Conservation (phyloP, 2,797 vertebrate genomes). For the Amblyopsis hoosieri region DNA sequence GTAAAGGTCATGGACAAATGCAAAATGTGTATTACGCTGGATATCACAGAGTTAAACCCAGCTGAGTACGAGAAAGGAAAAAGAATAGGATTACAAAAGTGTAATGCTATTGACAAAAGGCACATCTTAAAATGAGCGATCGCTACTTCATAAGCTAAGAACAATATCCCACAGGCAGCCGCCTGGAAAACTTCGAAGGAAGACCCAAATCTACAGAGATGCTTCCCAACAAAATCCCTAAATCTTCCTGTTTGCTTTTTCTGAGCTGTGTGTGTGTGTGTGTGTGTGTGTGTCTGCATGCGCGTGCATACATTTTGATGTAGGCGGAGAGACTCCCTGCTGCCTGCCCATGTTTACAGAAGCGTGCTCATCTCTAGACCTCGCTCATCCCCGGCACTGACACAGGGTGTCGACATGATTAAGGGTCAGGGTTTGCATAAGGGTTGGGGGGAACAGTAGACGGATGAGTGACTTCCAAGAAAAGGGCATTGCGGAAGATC, state of each 20-base stretch:
- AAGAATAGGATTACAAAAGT: constrained; percentile 35
- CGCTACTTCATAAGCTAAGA: constrained; percentile 69
- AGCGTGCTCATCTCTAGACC: constrained; percentile 72
- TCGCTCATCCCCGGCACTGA: constrained; percentile 72
- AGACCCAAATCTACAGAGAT: constrained; percentile 72
- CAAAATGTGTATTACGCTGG: constrained; percentile 29
- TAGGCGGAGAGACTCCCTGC: constrained; percentile 54
- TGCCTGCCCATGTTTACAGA: constrained; percentile 73
- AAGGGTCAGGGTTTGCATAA: constrained; percentile 70
- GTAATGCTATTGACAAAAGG: constrained; percentile 70
- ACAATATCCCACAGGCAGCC: constrained; percentile 72
- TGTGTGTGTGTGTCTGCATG: constrained; percentile 32
- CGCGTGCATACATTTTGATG: no score
- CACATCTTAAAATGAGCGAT: constrained; percentile 59
- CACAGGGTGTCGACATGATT: constrained; percentile 73
- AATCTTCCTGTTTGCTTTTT: constrained; percentile 76
- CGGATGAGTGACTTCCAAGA: constrained; percentile 80
- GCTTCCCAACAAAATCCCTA: constrained; percentile 73
- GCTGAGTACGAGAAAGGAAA: constrained; percentile 2
- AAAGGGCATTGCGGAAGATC: constrained; percentile 82
- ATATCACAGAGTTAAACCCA: constrained; percentile 53
- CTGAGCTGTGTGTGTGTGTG: constrained; percentile 44
- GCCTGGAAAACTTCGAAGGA: constrained; percentile 55
- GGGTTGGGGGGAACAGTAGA: constrained; percentile 53
- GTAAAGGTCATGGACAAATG: constrained; percentile 56